Percentiles rank a stretch among this genome's conserved stretches.
Conservation (phyloP, 2,797 vertebrate genomes). For the Lates japonicus region DNA sequence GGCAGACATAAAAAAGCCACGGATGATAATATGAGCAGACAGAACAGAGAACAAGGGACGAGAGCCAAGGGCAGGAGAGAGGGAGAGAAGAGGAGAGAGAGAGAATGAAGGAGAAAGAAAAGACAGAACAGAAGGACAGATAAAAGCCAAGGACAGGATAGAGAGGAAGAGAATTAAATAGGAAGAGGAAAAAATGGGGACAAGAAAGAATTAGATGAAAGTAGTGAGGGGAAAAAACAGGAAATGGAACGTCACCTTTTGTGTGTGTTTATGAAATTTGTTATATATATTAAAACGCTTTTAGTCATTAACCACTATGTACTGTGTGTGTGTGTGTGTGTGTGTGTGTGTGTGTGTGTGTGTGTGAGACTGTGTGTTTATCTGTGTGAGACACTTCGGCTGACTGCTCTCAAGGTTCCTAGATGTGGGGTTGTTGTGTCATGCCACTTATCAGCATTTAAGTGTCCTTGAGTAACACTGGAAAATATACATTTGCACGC, state of each 20-base stretch:
- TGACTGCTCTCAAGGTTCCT: conserved; percentile 69
- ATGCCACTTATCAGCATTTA: conserved; percentile 70
- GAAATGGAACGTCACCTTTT: neutral
- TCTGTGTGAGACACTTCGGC: conserved; percentile 46
- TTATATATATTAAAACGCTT: conserved; percentile 1
- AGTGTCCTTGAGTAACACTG: conserved; percentile 67
- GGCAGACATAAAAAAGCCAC: conserved; percentile 13
- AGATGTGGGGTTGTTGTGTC: conserved; percentile 62
- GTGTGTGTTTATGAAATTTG: conserved; percentile 15
- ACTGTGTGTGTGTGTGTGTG: neutral
- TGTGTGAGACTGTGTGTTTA: conserved; percentile 20
- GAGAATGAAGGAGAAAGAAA: conserved; percentile 24
- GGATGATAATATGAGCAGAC: conserved; percentile 68
- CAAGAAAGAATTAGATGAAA: neutral
- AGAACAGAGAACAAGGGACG: conserved; percentile 51
- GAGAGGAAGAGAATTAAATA: conserved; percentile 2
- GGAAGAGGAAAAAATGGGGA: conserved; percentile 22
- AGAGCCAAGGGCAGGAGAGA: conserved; percentile 54
- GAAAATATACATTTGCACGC: conserved; percentile 19
- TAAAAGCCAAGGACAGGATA: conserved; percentile 61
- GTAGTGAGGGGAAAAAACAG: neutral
- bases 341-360: neutral
- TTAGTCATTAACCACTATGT: neutral
- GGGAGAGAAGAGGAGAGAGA: conserved; percentile 21
- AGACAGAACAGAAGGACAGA: conserved; percentile 42